A percentile compares a stretch with the other conserved stretches of the same genome.
Evolutionary conservation across 2,888 invertebrate species (phyloP).

Genomic region (Callinectes sapidus): DNA sequence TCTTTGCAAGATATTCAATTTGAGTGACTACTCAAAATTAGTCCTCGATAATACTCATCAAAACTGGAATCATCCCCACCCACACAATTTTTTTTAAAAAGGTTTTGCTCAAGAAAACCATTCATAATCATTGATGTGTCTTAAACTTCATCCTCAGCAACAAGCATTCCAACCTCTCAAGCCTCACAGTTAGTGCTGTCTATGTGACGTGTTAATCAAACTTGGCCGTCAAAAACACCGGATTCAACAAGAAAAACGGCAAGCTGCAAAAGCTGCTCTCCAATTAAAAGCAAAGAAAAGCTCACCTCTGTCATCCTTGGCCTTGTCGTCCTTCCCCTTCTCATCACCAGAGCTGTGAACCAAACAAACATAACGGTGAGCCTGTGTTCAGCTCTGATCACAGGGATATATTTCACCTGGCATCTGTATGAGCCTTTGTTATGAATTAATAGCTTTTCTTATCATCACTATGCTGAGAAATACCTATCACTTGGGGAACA

Average conservation of each 20-base stretch:
- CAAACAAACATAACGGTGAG: slow-evolving; percentile 39
- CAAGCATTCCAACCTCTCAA: not conserved
- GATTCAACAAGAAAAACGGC: not conserved
- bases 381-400: not conserved
- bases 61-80: not conserved
- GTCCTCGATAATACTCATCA: not conserved
- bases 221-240: not conserved
- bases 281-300: not conserved
- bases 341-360: slow-evolving; percentile 56
- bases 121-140: not conserved
- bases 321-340: slow-evolving; percentile 65
- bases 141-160: not conserved
- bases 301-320: slow-evolving; percentile 62
- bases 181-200: not conserved
- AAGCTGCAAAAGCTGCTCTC: not conserved
- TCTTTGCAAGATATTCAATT: not conserved
- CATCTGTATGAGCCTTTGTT: not conserved
- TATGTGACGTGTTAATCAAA: not conserved
- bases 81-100: not conserved
- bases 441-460: not conserved
- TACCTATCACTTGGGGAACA: not conserved
- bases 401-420: slow-evolving; percentile 24
- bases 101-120: not conserved
- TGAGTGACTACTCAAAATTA: not conserved
- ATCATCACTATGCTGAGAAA: not conserved